Percentiles rank a stretch among this genome's conserved stretches.
Evolutionary conservation across 2,888 invertebrate species (phyloP).

Genomic region (Phyto melanocephala): DNA sequence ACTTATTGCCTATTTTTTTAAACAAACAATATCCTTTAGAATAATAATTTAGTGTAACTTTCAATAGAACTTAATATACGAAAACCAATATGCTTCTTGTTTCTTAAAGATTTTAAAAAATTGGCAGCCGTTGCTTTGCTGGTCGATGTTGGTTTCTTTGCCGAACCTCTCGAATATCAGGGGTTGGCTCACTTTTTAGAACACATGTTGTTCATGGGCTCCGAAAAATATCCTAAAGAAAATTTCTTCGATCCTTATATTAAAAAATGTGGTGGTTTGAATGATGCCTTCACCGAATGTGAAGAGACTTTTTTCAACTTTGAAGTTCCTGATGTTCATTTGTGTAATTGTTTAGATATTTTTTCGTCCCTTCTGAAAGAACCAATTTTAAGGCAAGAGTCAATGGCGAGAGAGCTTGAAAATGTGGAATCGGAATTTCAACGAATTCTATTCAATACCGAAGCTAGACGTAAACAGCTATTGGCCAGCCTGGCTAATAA

Average conservation of each 20-base stretch:
- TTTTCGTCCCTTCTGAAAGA: constrained; percentile 93
- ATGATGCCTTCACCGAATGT: constrained; percentile 92
- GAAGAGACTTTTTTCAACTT: constrained; percentile 94
- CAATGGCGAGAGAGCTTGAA: constrained; percentile 91
- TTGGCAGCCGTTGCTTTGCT: constrained; percentile 87
- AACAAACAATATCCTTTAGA: no score
- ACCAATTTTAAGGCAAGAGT: constrained; percentile 90
- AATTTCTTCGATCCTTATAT: constrained; percentile 91
- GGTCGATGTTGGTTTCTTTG: constrained; percentile 88
- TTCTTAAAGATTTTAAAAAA: constrained; percentile 74
- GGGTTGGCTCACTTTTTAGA: constrained; percentile 92
- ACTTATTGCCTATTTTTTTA: no score
- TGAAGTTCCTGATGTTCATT: constrained; percentile 89
- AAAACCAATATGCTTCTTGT: no score
- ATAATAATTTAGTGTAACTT: no score
- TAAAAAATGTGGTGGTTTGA: constrained; percentile 90
- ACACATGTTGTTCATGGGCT: constrained; percentile 97
- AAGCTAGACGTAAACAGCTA: constrained; percentile 87
- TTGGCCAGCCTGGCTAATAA: constrained; percentile 84
- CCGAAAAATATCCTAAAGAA: constrained; percentile 91
- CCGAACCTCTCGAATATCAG: constrained; percentile 88
- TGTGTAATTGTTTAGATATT: constrained; percentile 87
- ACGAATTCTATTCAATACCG: constrained; percentile 87
- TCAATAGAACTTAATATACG: no score
- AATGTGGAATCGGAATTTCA: constrained; percentile 95